phyloP scores from a whole-genome alignment of 1,140 invertebrate species.

The Nasonia longicornis region DNA sequence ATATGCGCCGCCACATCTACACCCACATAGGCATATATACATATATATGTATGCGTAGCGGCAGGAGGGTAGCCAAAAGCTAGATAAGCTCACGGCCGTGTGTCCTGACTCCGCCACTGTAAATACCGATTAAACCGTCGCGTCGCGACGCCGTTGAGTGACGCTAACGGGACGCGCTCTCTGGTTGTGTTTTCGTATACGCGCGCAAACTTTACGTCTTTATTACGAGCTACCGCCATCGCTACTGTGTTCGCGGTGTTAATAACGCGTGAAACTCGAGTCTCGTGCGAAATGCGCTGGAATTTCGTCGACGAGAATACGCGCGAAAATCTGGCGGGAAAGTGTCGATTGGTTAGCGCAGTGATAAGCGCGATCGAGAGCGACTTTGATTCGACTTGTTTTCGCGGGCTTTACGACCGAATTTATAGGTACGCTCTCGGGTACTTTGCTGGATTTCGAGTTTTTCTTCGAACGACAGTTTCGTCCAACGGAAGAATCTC shows the following conservation, averaged over 20 bases:
- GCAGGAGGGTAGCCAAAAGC: background rate
- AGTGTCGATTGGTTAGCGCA: background rate
- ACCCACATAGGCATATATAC: too few species aligned
- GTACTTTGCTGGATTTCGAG: too few species aligned
- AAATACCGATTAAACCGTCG: conserved; percentile 57
- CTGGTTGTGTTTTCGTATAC: too few species aligned
- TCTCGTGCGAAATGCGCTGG: background rate
- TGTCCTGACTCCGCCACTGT: conserved; percentile 45
- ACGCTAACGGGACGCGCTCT: background rate
- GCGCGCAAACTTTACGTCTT: background rate
- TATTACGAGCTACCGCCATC: background rate
- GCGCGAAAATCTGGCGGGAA: background rate
- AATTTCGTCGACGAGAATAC: background rate
- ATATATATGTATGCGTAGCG: too few species aligned
- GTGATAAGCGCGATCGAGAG: background rate
- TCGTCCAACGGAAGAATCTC: too few species aligned
- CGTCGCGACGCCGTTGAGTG: background rate
- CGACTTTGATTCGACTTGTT: background rate
- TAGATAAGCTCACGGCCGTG: conserved; percentile 12
- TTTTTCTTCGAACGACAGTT: too few species aligned
- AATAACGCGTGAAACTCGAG: background rate
- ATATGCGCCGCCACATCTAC: conserved; percentile 41
- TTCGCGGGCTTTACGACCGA: background rate
- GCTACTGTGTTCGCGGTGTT: background rate
- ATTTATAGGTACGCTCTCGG: too few species aligned